Evolutionary conservation across 2,113 vertebrate species (phyloP).

Genomic region (Pagrus major): DNA sequence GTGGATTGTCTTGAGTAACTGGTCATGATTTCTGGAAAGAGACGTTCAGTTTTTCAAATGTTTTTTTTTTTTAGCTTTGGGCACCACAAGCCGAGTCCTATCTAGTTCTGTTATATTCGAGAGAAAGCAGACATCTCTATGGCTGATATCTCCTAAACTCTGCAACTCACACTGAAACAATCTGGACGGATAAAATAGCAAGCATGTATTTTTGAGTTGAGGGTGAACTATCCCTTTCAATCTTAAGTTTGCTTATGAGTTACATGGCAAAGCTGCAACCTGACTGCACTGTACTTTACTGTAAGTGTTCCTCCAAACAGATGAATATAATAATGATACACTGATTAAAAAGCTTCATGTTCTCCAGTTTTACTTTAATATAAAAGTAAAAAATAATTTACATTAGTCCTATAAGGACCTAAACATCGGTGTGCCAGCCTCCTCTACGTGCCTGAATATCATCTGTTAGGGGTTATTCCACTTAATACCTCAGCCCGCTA

Average conservation of each 20-base stretch:
- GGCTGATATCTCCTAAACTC: no score
- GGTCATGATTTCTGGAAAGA: no score
- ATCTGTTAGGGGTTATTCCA: conserved; percentile 24
- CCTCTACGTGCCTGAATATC: conserved; percentile 3
- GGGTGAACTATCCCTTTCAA: no score
- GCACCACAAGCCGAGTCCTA: no score
- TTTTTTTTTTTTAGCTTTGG: no score
- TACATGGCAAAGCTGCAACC: not conserved
- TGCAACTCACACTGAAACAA: no score
- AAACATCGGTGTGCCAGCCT: not conserved
- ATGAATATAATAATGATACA: not conserved
- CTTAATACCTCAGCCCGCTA: conserved; percentile 26
- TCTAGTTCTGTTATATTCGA: no score
- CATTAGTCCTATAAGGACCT: not conserved
- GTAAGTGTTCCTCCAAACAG: not conserved
- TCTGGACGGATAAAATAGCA: no score
- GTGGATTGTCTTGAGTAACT: no score
- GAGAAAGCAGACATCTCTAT: no score
- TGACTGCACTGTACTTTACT: not conserved
- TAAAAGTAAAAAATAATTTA: not conserved
- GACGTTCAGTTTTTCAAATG: no score
- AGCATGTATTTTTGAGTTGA: no score
- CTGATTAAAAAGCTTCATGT: not conserved
- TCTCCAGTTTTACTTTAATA: not conserved
- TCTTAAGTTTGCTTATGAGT: not conserved